Base-by-base conservation (phyloP, 2,797 vertebrate species). In the Pteronotus mesoamericanus region DNA sequence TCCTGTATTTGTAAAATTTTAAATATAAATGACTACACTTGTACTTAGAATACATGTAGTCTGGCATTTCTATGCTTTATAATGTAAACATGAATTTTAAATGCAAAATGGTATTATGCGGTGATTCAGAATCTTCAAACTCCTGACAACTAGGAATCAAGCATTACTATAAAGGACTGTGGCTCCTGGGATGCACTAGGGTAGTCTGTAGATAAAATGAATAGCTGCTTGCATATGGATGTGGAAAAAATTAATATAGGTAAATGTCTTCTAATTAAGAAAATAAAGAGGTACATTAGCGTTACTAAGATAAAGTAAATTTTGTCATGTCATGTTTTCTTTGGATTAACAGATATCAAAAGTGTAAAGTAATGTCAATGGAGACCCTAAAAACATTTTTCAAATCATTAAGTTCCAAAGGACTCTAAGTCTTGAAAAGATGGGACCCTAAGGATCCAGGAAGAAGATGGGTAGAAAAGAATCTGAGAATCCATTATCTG, bases 61-160 rank as follows among this genome's bases (percentile, higher is more conserved):
- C 48, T 84, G 37, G 19, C n/a, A 91, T 55, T 79, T 92, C 42
- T 83, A 80, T 26, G 4, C 37, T 85, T 57, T 66, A 85, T 66
- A 96, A 96, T 8, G 2, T 79, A 95, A 95, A 88, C 12, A 51
- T 72, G 18, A 94, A 80, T 80, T 93, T 96, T 69, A 82, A 92
- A 94, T 75, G 53, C 46, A 88, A 84, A 90, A 87, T 72, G 7
- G 44, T 46, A 75, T 51, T 34, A 59, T 12, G 24, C 24, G 37
- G n/a, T 39, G 37, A 44, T 86, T 95, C 3, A 32, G 69, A 93
- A 86, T 29, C 51, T 61, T 94, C 66, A 90, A 88, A 69, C n/a
- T 59, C 42, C 16, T 37, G 46, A 72, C 34, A 87, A 80, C 34
- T 61, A 9, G 53, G 4, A 85, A 93, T 59, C 19, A 51, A 4